Evolutionary conservation across 2,888 invertebrate genomes (phyloP), one percentile per base, ranked within the genome.

Genomic region (Augiades crinisus): DNA sequence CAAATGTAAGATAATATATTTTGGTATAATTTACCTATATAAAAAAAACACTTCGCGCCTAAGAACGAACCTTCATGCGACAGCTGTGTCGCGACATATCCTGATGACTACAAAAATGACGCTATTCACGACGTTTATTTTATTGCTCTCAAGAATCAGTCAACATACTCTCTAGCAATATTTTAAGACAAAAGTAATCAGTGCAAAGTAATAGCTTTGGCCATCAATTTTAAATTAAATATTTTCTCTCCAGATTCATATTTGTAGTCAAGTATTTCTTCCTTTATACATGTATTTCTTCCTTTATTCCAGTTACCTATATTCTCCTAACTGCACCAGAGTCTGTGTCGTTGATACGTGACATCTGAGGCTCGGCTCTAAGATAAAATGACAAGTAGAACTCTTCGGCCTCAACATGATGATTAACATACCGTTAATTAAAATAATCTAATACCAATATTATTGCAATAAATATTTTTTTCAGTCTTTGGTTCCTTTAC

Each of bases 401-500:
- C 24, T 31, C 33, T 36, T 24, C 36, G 24, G 46, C 24, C 36
- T 36, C 34, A 46, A 34, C 47, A 45, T 44, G 31, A 47, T 27
- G 41, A 34, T 50, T 41, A 52, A 53, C 49, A 54, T 55, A 59
- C 49, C 49, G 53, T 66, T 64, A 63, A 65, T 63, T 64, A 68
- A 70, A 70, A 72, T 79, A 81, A 78, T 78, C 75, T 79, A 78
- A 80, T 71, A 76, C 78, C 81, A 80, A 76, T 78, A 80, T 75
- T 75, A 76, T 69, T 72, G 72, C 75, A 73, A 77, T 77, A 80
- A 81, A 80, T 82, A 81, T 77, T 78, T 70, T 74, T 60, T 30
- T 81, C 85, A 85, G 84, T 85, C 85, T 85, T 86, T 85, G 84
- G 82, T 82, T 81, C 72, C 75, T 72, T 75, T 77, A 77, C 77